Percentiles rank a stretch among this genome's conserved stretches.
Evolutionary conservation across 2,113 vertebrate species (phyloP).

Genomic region (Andinoacara biseriatus): DNA sequence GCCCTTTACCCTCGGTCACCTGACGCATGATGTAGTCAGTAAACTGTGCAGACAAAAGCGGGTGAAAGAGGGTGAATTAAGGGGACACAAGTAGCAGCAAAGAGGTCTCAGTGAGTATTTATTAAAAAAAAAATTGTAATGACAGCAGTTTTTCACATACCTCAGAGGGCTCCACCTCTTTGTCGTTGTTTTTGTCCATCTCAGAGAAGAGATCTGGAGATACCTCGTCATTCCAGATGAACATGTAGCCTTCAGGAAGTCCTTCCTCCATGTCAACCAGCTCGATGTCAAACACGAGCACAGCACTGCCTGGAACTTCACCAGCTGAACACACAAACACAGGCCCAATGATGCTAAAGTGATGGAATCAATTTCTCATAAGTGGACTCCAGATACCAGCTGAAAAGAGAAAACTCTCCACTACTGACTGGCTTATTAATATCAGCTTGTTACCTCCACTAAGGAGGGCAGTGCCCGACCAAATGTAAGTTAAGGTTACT

Average conservation of each 20-base stretch:
- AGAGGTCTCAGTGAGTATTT: neutral
- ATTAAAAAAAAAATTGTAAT: neutral
- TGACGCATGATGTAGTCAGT: slow-evolving; percentile 92
- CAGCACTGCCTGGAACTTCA: slow-evolving; percentile 95
- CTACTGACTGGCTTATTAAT: neutral
- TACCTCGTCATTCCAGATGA: slow-evolving; percentile 93
- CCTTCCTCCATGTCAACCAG: slow-evolving; percentile 90
- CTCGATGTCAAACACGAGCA: slow-evolving; percentile 92
- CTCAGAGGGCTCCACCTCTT: slow-evolving; percentile 88
- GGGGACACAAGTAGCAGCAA: fast-evolving
- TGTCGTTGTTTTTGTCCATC: slow-evolving; percentile 89
- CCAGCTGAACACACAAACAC: slow-evolving; percentile 79
- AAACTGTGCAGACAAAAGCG: slow-evolving; percentile 80
- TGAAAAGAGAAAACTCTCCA: neutral
- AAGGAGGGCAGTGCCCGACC: too few relatives aligned
- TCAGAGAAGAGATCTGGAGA: slow-evolving; percentile 91
- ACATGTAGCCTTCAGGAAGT: slow-evolving; percentile 98
- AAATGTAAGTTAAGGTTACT: too few relatives aligned
- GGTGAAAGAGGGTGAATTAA: neutral
- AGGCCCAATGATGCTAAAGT: neutral
- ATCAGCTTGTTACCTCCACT: too few relatives aligned
- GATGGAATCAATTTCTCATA: neutral
- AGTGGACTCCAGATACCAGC: neutral
- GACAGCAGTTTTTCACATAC: slow-evolving; percentile 69
- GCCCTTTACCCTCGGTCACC: slow-evolving; percentile 91